Percentiles rank a stretch among this genome's conserved stretches.
phyloP scores from a whole-genome alignment of 1,140 invertebrate genomes.

The Daktulosphaira vitifoliae region DNA sequence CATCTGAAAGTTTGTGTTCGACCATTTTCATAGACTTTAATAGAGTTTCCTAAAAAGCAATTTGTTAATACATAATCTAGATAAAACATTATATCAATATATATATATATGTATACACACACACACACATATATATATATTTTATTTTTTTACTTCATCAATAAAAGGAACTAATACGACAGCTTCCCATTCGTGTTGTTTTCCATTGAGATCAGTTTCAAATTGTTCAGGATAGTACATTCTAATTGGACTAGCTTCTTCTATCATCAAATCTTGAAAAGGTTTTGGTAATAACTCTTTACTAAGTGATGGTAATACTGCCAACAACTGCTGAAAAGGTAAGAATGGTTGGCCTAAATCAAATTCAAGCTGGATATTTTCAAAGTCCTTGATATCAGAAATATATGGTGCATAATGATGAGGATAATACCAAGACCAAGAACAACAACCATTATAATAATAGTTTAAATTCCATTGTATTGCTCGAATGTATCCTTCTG shows the following conservation, averaged over 20 bases:
- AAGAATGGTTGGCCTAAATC: constrained; percentile 79
- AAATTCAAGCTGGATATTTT: constrained; percentile 63
- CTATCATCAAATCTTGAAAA: constrained; percentile 75
- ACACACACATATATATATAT: too few species aligned
- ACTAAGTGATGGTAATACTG: constrained; percentile 75
- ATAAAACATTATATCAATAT: neutral
- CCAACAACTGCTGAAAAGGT: constrained; percentile 90
- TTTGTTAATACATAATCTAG: neutral
- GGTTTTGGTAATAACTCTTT: constrained; percentile 67
- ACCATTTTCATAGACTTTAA: constrained; percentile 67
- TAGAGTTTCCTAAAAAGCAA: constrained; percentile 50
- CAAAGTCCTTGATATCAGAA: constrained; percentile 81
- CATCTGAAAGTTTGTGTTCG: constrained; percentile 55
- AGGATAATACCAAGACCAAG: constrained; percentile 97
- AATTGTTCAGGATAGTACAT: constrained; percentile 88
- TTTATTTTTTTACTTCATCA: constrained; percentile 68
- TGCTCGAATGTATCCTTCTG: constrained; percentile 77
- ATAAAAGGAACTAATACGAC: constrained; percentile 96
- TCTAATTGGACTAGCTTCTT: constrained; percentile 70
- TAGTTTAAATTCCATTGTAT: constrained; percentile 96
- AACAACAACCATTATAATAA: constrained; percentile 91
- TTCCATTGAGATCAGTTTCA: constrained; percentile 84
- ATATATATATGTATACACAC: too few species aligned
- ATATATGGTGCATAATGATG: constrained; percentile 94
- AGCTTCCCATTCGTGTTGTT: constrained; percentile 94